phyloP scores from a whole-genome alignment of 2,113 vertebrate species.

The Callionymus lyra region DNA sequence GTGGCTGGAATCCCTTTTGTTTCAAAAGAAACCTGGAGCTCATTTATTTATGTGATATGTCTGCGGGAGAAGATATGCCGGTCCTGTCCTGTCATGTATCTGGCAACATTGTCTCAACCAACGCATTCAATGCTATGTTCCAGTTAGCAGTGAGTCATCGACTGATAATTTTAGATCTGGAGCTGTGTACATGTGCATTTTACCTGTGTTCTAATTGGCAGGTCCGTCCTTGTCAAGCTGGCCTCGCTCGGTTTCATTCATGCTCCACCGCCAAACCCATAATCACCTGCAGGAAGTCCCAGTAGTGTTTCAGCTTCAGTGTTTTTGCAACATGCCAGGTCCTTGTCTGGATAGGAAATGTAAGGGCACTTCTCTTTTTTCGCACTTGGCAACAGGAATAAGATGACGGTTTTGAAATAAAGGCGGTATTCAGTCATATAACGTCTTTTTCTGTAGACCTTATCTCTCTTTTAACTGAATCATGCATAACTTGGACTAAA shows the following conservation, averaged over 20 bases:
- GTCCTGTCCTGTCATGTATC: too few relatives aligned
- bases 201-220: constrained; percentile 56
- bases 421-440: too few relatives aligned
- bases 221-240: constrained; percentile 36
- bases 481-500: too few relatives aligned
- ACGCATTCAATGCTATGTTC: constrained; percentile 1
- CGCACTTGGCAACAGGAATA: not conserved
- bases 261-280: constrained; percentile 43
- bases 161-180: constrained; percentile 20
- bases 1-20: too few relatives aligned
- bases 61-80: too few relatives aligned
- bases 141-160: constrained; percentile 11
- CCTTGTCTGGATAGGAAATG: constrained; percentile 38
- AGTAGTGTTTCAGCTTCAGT: constrained; percentile 24
- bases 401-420: too few relatives aligned
- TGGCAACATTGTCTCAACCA: not conserved
- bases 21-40: too few relatives aligned
- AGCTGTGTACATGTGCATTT: constrained; percentile 29
- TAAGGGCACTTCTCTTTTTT: constrained; percentile 9
- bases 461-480: too few relatives aligned
- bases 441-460: too few relatives aligned
- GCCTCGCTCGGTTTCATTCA: constrained; percentile 34
- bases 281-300: constrained; percentile 61
- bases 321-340: constrained; percentile 28
- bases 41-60: too few relatives aligned